A percentile compares a stretch with the other conserved stretches of the same genome.
Evolutionary conservation across 2,113 vertebrate species (phyloP).

Genomic region (Isichthys henryi): DNA sequence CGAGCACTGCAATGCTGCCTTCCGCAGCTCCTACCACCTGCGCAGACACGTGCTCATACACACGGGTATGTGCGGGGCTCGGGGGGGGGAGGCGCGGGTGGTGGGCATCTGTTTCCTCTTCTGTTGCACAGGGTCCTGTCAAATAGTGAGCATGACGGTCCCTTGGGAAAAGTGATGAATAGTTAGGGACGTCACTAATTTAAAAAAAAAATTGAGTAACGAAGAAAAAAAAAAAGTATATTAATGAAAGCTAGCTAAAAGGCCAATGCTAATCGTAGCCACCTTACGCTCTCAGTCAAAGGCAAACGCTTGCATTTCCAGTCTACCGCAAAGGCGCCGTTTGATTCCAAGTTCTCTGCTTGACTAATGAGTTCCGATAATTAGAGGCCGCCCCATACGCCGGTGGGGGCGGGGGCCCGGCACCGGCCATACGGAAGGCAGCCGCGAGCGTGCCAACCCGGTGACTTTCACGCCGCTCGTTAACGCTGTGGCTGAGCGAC

Average conservation of each 20-base stretch:
- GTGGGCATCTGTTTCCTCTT: background rate
- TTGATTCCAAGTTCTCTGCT: background rate
- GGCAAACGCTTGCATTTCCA: background rate
- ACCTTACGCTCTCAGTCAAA: background rate
- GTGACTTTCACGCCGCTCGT: background rate
- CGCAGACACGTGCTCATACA: conserved; percentile 96
- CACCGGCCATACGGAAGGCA: background rate
- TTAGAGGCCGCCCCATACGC: background rate
- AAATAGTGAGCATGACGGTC: background rate
- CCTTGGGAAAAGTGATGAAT: background rate
- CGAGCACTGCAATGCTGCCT: conserved; percentile 88
- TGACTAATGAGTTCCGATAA: background rate
- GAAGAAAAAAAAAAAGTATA: background rate
- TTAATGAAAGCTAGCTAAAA: background rate
- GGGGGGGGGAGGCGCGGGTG: background rate
- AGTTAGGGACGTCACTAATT: background rate
- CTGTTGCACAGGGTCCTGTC: background rate
- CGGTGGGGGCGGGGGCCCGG: background rate
- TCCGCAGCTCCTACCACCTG: conserved; percentile 94
- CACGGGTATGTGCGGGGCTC: conserved; percentile 60
- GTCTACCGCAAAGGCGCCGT: background rate
- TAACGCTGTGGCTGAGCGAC: background rate
- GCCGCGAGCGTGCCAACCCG: background rate
- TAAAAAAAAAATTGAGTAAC: background rate
- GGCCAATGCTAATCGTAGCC: background rate